A percentile compares a stretch with the other conserved stretches of the same genome.
phyloP scores from a whole-genome alignment of 2,113 vertebrate species.

The Phalacrocorax brasilianus region DNA sequence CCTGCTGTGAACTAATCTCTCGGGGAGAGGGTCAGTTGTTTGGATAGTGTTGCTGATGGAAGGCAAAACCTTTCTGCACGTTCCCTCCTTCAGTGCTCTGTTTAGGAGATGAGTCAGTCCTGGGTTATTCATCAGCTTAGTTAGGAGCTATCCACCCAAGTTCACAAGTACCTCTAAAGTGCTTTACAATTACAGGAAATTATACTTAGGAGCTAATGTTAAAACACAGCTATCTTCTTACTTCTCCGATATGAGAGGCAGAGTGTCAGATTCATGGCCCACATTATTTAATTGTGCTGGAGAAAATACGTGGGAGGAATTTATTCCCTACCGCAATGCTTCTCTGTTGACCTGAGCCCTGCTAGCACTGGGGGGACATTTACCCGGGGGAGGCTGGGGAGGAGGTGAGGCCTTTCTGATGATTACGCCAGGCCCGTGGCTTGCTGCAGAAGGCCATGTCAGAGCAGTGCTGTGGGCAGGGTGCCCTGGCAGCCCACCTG shows the following conservation, averaged over 20 bases:
- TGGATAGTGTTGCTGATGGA: slow-evolving; percentile 62
- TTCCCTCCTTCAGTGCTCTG: slow-evolving; percentile 7
- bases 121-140: slow-evolving; percentile 47
- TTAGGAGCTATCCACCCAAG: slow-evolving; percentile 27
- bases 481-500: not conserved
- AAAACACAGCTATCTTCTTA: slow-evolving; percentile 17
- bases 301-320: slow-evolving; percentile 1
- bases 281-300: not conserved
- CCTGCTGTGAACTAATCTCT: slow-evolving; percentile 61
- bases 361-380: not conserved
- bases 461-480: not conserved
- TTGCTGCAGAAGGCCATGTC: not conserved
- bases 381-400: not conserved
- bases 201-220: not conserved
- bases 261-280: not conserved
- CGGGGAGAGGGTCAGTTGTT: slow-evolving; percentile 57
- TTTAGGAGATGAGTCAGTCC: slow-evolving; percentile 21
- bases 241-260: not conserved
- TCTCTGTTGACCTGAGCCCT: not conserved
- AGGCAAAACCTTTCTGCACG: slow-evolving; percentile 43
- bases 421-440: not conserved
- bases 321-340: fast-evolving
- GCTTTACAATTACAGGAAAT: slow-evolving; percentile 53
- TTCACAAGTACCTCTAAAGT: slow-evolving; percentile 51
- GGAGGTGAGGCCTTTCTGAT: not conserved